These are phyloP conservation scores for Rhynchomys soricoides DNA, from an alignment of 2,113 vertebrate genomes.

Conservation along the genomic window DNA sequence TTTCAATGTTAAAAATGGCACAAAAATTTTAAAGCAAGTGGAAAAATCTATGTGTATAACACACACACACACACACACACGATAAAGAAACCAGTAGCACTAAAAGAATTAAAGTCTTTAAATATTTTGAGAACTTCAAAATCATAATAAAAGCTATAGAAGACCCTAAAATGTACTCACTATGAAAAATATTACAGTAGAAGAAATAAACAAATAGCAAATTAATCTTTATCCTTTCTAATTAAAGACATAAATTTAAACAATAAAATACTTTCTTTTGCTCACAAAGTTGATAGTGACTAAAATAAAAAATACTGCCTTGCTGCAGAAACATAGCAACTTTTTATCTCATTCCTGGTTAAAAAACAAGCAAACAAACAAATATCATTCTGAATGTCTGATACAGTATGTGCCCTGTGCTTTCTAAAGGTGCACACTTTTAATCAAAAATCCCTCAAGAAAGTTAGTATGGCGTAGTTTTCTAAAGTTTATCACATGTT, in stretches of 20 bases:
- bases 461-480: neutral
- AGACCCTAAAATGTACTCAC: slow-evolving; percentile 8
- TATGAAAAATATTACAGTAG: slow-evolving; percentile 38
- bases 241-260: neutral
- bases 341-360: neutral
- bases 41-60: neutral
- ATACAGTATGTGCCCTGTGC: neutral
- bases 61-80: neutral
- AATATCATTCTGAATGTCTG: neutral
- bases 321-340: neutral
- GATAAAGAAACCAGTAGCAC: neutral
- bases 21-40: slow-evolving; percentile 21
- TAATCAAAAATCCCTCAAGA: neutral
- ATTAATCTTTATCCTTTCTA: neutral
- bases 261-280: neutral
- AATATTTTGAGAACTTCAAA: neutral
- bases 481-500: neutral
- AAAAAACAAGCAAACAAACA: neutral
- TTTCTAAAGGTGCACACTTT: neutral
- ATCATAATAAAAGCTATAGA: neutral
- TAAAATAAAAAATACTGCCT: neutral
- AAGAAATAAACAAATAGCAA: neutral
- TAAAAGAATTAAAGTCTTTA: neutral
- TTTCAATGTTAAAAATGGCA: slow-evolving; percentile 1
- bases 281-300: neutral